Evolutionary conservation across 2,113 vertebrate species (phyloP).

Genomic region (Emydura subglobosa): DNA sequence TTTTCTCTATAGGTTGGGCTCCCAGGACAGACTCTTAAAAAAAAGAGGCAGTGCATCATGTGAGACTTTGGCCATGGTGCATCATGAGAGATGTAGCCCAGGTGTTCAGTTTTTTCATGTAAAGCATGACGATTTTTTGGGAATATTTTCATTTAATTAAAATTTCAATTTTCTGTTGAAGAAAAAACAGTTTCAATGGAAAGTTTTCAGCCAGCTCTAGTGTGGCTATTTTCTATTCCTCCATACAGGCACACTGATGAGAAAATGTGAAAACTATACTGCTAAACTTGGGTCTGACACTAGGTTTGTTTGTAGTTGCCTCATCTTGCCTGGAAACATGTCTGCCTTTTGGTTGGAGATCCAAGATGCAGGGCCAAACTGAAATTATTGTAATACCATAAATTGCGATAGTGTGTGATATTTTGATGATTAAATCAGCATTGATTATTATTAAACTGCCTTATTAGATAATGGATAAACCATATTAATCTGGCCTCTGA

Average conservation of each 20-base stretch:
- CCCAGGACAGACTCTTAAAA: background rate
- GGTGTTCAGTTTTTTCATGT: background rate
- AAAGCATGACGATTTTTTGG: background rate
- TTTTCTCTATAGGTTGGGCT: background rate
- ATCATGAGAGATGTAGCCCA: background rate
- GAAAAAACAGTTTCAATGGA: background rate
- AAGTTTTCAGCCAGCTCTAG: background rate
- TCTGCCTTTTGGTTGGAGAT: background rate
- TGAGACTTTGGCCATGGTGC: background rate
- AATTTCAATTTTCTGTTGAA: background rate
- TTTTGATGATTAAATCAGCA: background rate
- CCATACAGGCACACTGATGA: background rate
- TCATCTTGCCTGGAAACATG: background rate
- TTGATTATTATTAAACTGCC: constrained; percentile 12
- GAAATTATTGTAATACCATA: background rate
- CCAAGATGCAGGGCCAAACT: background rate
- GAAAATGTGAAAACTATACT: background rate
- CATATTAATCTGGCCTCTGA: background rate
- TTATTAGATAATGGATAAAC: background rate
- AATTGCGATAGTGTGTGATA: constrained; percentile 8
- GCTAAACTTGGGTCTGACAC: background rate
- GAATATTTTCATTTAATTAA: fast-evolving
- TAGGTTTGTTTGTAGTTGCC: background rate
- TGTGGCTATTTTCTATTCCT: fast-evolving
- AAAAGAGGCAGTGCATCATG: background rate